Evolutionary conservation across 2,888 invertebrate species (phyloP), one percentile per base, ranked within the genome.

Genomic region (Orchesella flavescens): DNA sequence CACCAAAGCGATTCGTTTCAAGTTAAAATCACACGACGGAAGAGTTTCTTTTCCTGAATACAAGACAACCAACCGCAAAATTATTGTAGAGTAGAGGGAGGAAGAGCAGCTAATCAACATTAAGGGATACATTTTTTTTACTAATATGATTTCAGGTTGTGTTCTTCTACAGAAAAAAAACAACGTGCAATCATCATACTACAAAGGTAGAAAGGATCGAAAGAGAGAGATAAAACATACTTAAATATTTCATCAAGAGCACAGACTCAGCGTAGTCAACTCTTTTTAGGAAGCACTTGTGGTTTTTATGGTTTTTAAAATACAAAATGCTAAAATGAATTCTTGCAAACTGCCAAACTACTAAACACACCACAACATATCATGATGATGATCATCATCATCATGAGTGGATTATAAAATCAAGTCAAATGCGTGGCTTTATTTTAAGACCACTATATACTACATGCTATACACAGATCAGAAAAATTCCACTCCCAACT

Each of bases 241-340:
- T 34, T 34, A 34, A 34, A 34, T 34, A 34, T 34, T 34, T 34
- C 34, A 34, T 34, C 34, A 34, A 34, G 34, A 34, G 34, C 34
- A 34, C 34, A 34, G 34, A 34, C 34, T 4, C 34, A 34, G 2
- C 34, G 34, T 7, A 34, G 34, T 34, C 34, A 34, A 34, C 3
- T 34, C 57, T 57, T 57, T 75, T 55, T 17, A 65, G 74, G 46
- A 44, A 55, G 53, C 65, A 10, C 65, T 74, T 75, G 75, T 66
- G 75, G 75, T 75, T 75, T 53, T 75, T 75, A 75, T 75, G 75
- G 75, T 75, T 75, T 75, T 65, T 21, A 24, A 63, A 17, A 74
- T 63, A 63, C 7, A 74, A 74, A 74, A 74, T 19, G 49, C 24
- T 34, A 46, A 74, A 74, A 74, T 74, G 74, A 74, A 74, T 74